Evolutionary conservation across 2,797 vertebrate species (phyloP).

Genomic region (Sebastolobus alascanus): DNA sequence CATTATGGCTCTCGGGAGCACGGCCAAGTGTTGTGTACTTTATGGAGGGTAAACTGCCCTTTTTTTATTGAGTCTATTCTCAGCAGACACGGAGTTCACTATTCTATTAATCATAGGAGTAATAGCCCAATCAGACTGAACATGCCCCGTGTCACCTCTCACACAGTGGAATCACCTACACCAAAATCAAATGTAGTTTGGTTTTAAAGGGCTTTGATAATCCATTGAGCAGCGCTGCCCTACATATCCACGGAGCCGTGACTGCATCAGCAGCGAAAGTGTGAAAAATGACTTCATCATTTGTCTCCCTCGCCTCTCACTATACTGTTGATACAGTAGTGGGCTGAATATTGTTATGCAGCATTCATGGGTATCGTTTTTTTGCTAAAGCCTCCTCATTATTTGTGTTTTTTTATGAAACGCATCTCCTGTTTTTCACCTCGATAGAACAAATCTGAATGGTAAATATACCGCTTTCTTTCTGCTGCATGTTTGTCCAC

Average conservation of each 20-base stretch:
- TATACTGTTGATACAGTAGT: conserved; percentile 38
- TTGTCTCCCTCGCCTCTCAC: conserved; percentile 34
- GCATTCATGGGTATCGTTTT: conserved; percentile 14
- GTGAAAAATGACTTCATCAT: conserved; percentile 72
- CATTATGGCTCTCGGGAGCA: neutral
- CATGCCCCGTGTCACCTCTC: conserved; percentile 18
- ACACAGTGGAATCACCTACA: conserved; percentile 13
- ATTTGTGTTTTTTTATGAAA: conserved; percentile 15
- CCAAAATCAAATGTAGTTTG: conserved; percentile 28
- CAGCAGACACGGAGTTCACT: conserved; percentile 30
- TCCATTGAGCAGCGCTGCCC: conserved; percentile 61
- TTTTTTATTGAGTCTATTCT: conserved; percentile 11
- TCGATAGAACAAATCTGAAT: neutral
- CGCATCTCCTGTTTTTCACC: conserved; percentile 1
- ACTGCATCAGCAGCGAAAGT: conserved; percentile 64
- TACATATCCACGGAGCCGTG: conserved; percentile 64
- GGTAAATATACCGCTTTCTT: neutral
- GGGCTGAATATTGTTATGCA: conserved; percentile 37
- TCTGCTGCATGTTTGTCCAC: neutral
- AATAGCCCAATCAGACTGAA: conserved; percentile 28
- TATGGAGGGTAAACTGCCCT: neutral
- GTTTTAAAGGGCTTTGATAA: conserved; percentile 58
- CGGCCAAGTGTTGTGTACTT: conserved; percentile 25
- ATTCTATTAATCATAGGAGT: conserved; percentile 20
- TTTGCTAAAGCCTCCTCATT: conserved; percentile 23